Evolutionary conservation across 2,113 vertebrate genomes (phyloP).

Genomic region (Petaurus breviceps): DNA sequence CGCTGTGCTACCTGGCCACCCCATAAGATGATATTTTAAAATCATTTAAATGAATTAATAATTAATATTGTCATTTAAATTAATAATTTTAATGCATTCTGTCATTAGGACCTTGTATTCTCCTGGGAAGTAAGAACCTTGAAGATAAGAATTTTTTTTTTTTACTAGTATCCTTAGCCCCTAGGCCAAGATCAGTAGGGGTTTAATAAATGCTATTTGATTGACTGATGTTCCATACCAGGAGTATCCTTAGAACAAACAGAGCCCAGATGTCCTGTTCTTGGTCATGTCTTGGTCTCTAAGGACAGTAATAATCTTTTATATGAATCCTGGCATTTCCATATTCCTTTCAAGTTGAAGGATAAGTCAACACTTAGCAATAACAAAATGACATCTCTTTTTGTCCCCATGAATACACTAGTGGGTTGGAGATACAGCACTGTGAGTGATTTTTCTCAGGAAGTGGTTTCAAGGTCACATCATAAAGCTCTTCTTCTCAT

Average conservation of each 20-base stretch:
- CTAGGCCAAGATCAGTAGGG: neutral
- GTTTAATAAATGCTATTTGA: neutral
- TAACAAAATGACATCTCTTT: neutral
- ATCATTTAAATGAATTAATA: neutral
- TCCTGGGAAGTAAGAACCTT: neutral
- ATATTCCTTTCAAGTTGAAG: neutral
- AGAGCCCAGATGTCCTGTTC: neutral
- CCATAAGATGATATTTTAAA: neutral
- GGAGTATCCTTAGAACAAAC: neutral
- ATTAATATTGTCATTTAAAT: no score
- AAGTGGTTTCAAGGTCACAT: neutral
- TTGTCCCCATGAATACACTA: neutral
- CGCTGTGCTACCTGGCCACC: no score
- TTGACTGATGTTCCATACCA: neutral
- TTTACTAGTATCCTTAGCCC: neutral
- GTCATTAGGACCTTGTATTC: neutral
- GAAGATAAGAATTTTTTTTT: neutral
- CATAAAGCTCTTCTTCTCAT: neutral
- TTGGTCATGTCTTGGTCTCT: neutral
- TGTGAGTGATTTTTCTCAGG: neutral
- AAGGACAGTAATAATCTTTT: neutral
- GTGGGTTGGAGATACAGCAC: neutral
- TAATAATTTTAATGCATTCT: neutral
- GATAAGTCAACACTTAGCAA: neutral
- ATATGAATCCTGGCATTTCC: neutral